phyloP scores from a whole-genome alignment of 1,140 invertebrate genomes.

The Octopus sinensis region DNA sequence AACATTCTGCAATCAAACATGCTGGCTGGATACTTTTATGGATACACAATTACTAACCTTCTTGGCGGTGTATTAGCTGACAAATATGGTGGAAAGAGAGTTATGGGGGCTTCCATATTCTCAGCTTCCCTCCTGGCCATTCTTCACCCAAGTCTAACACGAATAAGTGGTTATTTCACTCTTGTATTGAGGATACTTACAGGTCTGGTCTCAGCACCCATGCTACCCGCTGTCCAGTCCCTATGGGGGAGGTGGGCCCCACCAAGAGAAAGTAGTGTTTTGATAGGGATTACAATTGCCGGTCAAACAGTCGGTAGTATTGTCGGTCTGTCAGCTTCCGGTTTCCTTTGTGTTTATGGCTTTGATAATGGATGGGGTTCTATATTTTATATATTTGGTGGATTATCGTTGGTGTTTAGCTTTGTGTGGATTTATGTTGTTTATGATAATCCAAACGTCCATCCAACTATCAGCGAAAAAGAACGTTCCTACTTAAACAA shows the following conservation, averaged over 20 bases:
- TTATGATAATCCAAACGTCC: background rate
- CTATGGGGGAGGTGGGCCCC: background rate
- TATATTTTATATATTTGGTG: slow-evolving; percentile 49
- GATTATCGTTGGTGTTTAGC: background rate
- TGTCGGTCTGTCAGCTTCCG: slow-evolving; percentile 38
- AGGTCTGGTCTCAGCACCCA: slow-evolving; percentile 13
- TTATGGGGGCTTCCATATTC: slow-evolving; percentile 24
- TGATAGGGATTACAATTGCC: slow-evolving; percentile 6
- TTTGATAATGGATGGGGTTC: slow-evolving; percentile 46
- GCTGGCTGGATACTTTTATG: slow-evolving; percentile 82
- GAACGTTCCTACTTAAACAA: background rate
- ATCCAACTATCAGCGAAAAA: background rate
- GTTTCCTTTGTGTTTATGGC: slow-evolving; percentile 41
- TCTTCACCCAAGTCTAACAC: slow-evolving; percentile 5
- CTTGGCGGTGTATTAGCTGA: slow-evolving; percentile 73
- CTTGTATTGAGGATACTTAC: slow-evolving; percentile 4
- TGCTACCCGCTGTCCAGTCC: slow-evolving; percentile 6
- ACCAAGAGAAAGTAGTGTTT: background rate
- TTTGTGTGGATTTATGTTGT: background rate
- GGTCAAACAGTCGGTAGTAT: slow-evolving; percentile 32
- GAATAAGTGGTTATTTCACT: slow-evolving; percentile 14
- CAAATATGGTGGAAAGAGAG: slow-evolving; percentile 39
- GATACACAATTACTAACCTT: slow-evolving; percentile 72
- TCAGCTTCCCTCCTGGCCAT: slow-evolving; percentile 11
- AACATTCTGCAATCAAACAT: slow-evolving; percentile 73